Conservation (phyloP, 2,888 invertebrate genomes). For the Eledone cirrhosa region DNA sequence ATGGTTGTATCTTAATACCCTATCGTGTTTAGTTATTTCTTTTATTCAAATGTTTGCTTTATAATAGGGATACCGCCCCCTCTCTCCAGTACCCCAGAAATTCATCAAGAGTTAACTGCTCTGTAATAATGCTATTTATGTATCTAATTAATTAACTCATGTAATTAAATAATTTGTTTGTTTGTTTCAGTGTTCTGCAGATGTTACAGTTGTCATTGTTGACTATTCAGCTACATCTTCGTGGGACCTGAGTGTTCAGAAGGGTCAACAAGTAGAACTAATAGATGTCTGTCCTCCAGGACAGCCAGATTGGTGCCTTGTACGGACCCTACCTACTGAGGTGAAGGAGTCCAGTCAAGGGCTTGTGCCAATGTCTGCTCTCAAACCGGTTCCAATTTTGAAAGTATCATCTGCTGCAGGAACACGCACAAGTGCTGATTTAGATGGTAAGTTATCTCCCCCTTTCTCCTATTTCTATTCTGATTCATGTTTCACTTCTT, state of each 20-base stretch:
- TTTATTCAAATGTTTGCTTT: too few species aligned
- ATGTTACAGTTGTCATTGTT: constrained; percentile 68
- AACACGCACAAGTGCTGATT: constrained; percentile 61
- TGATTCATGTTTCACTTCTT: not conserved
- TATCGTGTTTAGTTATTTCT: too few species aligned
- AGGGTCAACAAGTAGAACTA: constrained; percentile 94
- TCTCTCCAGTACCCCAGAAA: too few species aligned
- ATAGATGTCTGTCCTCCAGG: constrained; percentile 74
- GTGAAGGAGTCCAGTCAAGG: constrained; percentile 61
- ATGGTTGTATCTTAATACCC: too few species aligned
- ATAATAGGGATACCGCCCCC: too few species aligned
- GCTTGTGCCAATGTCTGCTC: constrained; percentile 64
- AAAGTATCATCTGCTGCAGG: constrained; percentile 47
- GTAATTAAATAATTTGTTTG: constrained; percentile 30
- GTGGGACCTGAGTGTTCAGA: constrained; percentile 83
- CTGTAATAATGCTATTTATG: too few species aligned
- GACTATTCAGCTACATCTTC: constrained; percentile 80
- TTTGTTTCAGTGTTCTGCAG: constrained; percentile 42
- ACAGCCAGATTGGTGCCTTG: constrained; percentile 66
- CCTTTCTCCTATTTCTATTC: not conserved
- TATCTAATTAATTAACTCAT: not conserved
- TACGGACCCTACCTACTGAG: constrained; percentile 57
- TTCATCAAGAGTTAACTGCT: too few species aligned
- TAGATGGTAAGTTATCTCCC: constrained; percentile 61
- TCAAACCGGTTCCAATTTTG: constrained; percentile 63